Conservation (phyloP, 2,797 vertebrate genomes). For the Masticophis lateralis region DNA sequence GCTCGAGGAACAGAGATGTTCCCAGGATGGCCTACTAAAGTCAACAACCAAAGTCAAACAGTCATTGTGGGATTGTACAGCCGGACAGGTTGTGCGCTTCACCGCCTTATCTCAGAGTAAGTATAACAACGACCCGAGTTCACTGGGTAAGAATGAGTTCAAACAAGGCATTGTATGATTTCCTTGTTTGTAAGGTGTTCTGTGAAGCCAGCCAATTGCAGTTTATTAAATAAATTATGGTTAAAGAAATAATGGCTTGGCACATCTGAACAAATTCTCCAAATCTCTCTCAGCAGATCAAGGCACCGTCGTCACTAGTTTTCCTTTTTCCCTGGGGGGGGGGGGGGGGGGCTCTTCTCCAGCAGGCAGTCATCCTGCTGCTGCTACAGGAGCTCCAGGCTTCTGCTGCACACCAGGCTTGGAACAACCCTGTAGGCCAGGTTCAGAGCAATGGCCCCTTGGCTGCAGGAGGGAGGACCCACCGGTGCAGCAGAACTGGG, state of each 20-base stretch:
- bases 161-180: neutral
- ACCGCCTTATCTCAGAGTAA: neutral
- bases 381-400: neutral
- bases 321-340: neutral
- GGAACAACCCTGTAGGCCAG: neutral
- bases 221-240: neutral
- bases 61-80: neutral
- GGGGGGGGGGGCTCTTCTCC: neutral
- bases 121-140: neutral
- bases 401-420: neutral
- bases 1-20: neutral
- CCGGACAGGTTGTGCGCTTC: too few species aligned
- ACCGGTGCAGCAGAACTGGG: neutral
- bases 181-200: neutral
- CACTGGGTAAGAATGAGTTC: neutral
- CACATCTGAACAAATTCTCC: neutral
- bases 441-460: neutral
- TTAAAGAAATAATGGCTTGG: neutral
- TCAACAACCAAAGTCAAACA: neutral
- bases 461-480: neutral
- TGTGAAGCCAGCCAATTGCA: neutral
- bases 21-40: neutral
- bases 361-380: neutral
- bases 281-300: neutral
- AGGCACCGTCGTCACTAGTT: neutral